Evolutionary conservation across 2,888 invertebrate species (phyloP).

Genomic region (Alviniconcha strummeri): DNA sequence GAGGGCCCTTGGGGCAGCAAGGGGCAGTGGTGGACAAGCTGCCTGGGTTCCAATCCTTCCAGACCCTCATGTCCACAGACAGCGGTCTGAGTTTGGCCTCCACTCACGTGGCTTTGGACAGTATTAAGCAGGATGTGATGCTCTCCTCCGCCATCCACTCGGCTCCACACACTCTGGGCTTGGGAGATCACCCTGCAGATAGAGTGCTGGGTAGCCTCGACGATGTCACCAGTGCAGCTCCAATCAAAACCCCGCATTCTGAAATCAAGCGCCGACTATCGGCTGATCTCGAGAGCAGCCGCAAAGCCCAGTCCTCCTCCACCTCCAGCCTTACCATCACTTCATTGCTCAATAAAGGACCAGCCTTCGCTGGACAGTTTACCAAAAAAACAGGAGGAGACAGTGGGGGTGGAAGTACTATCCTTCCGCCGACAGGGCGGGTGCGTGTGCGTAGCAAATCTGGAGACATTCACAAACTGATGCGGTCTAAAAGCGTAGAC

Average conservation of each 20-base stretch:
- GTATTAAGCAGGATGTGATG: conserved; percentile 44
- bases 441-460: conserved; percentile 62
- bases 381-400: conserved; percentile 22
- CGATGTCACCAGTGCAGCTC: conserved; percentile 18
- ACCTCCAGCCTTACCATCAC: conserved; percentile 30
- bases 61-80: conserved; percentile 23
- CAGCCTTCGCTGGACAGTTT: conserved; percentile 26
- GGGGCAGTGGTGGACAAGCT: conserved; percentile 14
- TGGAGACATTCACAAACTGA: conserved; percentile 58
- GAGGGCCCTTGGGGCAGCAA: conserved; percentile 29
- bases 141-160: conserved; percentile 38
- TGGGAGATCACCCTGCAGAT: conserved; percentile 17
- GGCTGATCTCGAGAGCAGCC: conserved; percentile 39
- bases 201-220: conserved; percentile 17
- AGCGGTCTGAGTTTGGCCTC: conserved; percentile 10
- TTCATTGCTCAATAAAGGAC: conserved; percentile 36
- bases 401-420: conserved; percentile 9
- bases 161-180: conserved; percentile 12
- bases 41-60: conserved; percentile 33
- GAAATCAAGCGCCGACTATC: conserved; percentile 57
- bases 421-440: conserved; percentile 36
- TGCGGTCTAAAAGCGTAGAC: conserved; percentile 59
- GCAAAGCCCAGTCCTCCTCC: conserved; percentile 2
- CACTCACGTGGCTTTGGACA: conserved; percentile 33
- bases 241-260: conserved; percentile 29